Evolutionary conservation across 2,797 vertebrate genomes (phyloP).

Genomic region (Okamejei kenojei): DNA sequence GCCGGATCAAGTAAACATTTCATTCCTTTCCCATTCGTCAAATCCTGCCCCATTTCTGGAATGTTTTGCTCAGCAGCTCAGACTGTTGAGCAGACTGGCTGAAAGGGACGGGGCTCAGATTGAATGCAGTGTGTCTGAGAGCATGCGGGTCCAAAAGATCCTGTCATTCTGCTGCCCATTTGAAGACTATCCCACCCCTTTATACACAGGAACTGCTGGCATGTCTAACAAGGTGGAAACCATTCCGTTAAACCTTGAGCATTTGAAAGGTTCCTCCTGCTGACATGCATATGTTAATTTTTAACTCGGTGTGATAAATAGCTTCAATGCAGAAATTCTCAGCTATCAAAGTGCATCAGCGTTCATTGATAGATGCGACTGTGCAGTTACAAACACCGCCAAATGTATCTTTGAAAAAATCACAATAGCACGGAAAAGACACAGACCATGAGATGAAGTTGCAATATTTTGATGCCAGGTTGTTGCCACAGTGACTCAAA

Average conservation of each 20-base stretch:
- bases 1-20: slow-evolving; percentile 24
- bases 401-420: background rate
- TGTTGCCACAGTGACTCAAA: background rate
- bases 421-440: background rate
- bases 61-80: slow-evolving; percentile 18
- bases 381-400: background rate
- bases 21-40: slow-evolving; percentile 32
- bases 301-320: background rate
- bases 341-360: background rate
- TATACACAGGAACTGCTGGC: slow-evolving; percentile 14
- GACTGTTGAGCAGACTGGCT: background rate
- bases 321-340: background rate
- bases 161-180: slow-evolving; percentile 21
- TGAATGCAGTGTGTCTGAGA: slow-evolving; percentile 16
- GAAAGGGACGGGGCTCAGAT: background rate
- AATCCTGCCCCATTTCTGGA: slow-evolving; percentile 22
- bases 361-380: background rate
- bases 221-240: slow-evolving; percentile 10
- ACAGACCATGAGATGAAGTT: background rate
- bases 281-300: background rate
- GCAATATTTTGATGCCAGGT: background rate
- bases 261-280: background rate
- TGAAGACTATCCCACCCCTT: slow-evolving; percentile 11
- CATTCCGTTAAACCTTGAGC: background rate
- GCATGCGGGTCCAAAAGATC: background rate